Conservation (phyloP, 2,888 invertebrate species). For the Antheraea yamamai region DNA sequence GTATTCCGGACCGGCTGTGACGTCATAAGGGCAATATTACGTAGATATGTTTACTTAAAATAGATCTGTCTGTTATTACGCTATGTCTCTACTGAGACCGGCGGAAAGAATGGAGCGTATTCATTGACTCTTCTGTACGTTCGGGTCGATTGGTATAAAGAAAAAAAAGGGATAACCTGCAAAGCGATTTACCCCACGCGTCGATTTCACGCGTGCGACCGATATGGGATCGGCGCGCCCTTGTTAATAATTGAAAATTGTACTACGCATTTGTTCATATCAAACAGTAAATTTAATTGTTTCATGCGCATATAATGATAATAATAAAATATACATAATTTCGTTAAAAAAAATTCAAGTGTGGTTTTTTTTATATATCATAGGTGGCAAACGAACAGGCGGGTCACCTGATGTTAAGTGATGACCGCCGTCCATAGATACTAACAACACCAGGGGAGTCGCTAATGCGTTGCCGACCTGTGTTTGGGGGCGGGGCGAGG, state of each 20-base stretch:
- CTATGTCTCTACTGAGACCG: neutral
- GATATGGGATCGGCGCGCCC: neutral
- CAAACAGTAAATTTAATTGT: neutral
- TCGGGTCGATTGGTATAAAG: no score
- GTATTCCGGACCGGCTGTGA: neutral
- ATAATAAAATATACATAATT: no score
- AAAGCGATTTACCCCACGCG: neutral
- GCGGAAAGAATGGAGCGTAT: neutral
- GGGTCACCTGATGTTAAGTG: no score
- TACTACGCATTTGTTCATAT: neutral
- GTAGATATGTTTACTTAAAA: conserved; percentile 2
- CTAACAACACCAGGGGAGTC: no score
- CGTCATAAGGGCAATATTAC: conserved; percentile 5
- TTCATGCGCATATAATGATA: no score
- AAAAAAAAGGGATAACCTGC: neutral
- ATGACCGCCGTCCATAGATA: no score
- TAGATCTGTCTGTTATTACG: neutral
- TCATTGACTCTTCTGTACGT: no score
- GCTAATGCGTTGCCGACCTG: no score
- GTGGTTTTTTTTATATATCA: no score
- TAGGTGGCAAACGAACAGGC: no score
- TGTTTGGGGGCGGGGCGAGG: no score
- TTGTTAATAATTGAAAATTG: neutral
- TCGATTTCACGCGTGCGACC: neutral
- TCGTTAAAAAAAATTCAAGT: no score